Conservation (phyloP, 2,113 vertebrate species). For the Strix uralensis region DNA sequence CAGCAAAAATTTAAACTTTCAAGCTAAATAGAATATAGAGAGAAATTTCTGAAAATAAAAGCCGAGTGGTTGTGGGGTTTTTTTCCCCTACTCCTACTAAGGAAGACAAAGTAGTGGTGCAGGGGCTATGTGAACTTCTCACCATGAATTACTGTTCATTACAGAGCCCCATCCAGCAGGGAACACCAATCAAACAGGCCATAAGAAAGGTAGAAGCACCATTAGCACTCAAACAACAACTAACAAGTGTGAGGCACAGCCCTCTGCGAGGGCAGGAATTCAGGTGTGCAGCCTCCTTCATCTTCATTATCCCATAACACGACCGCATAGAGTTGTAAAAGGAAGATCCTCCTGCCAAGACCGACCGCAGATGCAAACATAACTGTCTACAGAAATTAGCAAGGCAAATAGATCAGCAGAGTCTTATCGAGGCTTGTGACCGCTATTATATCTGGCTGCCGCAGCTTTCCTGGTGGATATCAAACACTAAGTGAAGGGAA, state of each 20-base stretch:
- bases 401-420: conserved; percentile 45
- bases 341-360: conserved; percentile 25
- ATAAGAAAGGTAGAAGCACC: neutral
- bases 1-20: neutral
- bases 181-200: conserved; percentile 26
- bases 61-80: neutral
- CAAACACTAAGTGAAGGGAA: neutral
- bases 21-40: neutral
- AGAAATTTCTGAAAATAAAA: conserved; percentile 8
- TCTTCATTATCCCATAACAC: conserved; percentile 58
- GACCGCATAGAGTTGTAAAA: neutral
- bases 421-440: neutral
- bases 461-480: neutral
- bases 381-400: conserved; percentile 46
- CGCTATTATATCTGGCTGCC: neutral
- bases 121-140: neutral
- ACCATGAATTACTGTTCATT: conserved; percentile 39
- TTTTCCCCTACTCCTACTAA: neutral
- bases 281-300: conserved; percentile 24
- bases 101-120: neutral
- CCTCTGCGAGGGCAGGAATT: conserved; percentile 21
- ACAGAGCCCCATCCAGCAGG: neutral
- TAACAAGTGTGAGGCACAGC: neutral
- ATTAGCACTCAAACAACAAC: conserved; percentile 19
- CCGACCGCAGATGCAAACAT: neutral